These are phyloP conservation scores for Drosophila azteca DNA, from an alignment of 1,140 invertebrate species.

Conservation along the genomic window DNA sequence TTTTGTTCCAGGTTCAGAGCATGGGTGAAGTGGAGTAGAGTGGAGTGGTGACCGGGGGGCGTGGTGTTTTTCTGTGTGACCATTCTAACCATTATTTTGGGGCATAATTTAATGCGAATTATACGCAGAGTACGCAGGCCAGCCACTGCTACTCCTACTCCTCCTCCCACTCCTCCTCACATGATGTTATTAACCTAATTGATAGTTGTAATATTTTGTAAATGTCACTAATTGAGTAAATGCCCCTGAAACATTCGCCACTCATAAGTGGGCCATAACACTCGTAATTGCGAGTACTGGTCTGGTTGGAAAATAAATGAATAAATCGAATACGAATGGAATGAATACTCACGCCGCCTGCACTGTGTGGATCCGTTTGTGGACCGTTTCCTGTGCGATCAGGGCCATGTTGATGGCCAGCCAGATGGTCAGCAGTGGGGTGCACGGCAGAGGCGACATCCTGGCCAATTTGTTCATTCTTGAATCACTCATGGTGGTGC, in stretches of 20 bases:
- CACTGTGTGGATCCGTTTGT: conserved; percentile 71
- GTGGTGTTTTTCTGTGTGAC: background rate
- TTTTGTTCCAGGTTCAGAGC: conserved; percentile 4
- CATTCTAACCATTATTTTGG: conserved; percentile 44
- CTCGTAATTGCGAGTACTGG: too few species aligned
- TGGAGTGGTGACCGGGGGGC: background rate
- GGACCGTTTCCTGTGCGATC: conserved; percentile 76
- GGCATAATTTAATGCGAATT: conserved; percentile 62
- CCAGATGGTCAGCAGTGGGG: conserved; percentile 80
- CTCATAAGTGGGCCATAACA: too few species aligned
- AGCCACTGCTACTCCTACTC: too few species aligned
- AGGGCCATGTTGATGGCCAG: conserved; percentile 81
- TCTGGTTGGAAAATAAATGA: background rate
- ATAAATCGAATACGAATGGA: background rate
- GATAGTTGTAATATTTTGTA: conserved; percentile 45
- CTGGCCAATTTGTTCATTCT: conserved; percentile 70
- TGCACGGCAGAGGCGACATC: conserved; percentile 68
- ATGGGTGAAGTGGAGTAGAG: background rate
- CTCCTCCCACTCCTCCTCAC: conserved; percentile 10
- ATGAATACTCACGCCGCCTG: conserved; percentile 78
- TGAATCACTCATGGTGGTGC: conserved; percentile 81
- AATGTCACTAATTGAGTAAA: conserved; percentile 63
- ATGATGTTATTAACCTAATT: conserved; percentile 69
- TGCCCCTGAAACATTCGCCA: conserved; percentile 10
- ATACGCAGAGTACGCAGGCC: conserved; percentile 22